Base-by-base conservation (phyloP, 2,888 invertebrate genomes). In the Drosophila pegasa region DNA sequence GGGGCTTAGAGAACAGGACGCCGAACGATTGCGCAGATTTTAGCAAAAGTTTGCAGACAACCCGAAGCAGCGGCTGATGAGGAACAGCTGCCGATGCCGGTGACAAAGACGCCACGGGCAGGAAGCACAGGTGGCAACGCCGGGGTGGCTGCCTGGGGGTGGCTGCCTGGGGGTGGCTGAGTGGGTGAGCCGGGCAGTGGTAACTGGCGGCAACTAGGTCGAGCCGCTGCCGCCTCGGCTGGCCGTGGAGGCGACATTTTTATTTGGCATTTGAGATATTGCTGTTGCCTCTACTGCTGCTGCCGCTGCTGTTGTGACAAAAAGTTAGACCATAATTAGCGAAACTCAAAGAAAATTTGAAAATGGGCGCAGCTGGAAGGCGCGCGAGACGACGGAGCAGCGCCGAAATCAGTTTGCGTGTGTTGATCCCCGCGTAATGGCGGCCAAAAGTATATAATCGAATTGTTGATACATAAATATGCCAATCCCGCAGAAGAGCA, bases 1-100 rank as follows among this genome's bases (percentile, higher is more conserved):
- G 29, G 48, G 5, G 6, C 5, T 31, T 29, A 12, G 10, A 29
- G 10, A 31, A 40, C 31, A 40, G 33, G 37, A 33, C 22, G 51
- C 40, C 18, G 40, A 45, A 50, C 56, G 64, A 59, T 62, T 56
- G 64, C 50, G 58, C 57, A 72, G 60, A 69, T 70, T 67, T 61
- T 51, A 61, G 57, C 65, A 52, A 63, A 87, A 83, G 65, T 87
- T 87, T 73, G 51, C 75, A 84, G 78, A 82, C 84, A 69, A 40
- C 35, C 29, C 41, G 10, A 52, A 51, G n/a, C 25, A 35, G 22
- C 22, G 14, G 22, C 14, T 58, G 58, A 63, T 60, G 56, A 48
- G 35, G 6, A 57, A 38, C 63, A 69, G 59, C 58, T 69, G 70
- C 25, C 35, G 31, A 16, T 47, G 58, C 6, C 29, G 63, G 16